Base-by-base conservation (phyloP, 2,888 invertebrate genomes). In the Andrena marginata region DNA sequence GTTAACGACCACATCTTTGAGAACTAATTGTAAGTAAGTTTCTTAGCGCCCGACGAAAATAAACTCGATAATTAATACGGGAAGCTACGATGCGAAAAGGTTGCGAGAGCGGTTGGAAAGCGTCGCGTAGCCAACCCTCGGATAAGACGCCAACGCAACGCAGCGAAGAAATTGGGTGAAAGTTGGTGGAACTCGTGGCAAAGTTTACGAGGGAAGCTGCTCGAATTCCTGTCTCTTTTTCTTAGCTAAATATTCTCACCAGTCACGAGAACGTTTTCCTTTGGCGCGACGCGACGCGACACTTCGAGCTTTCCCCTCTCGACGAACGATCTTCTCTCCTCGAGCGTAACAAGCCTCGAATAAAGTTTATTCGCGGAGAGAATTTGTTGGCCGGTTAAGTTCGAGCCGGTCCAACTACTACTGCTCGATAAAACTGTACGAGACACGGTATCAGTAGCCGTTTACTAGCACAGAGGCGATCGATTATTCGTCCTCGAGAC, bases 401-500 rank as follows among this genome's bases (percentile, higher is more conserved):
- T 29, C 29, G 26, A 51, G 8, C 0, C n/a, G 10, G 20, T 56
- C 33, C n/a, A 31, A 54, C 16, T 13, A 10, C 10, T 20, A 51
- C 49, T 31, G 10, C 20, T 56, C 23, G 26, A 6, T 13, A 20
- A 31, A 5, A n/a, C 23, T 23, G 10, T 3, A 8, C n/a, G n/a
- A 59, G 54, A 63, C 31, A 23, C 68, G 29, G 16, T 29, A 48
- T 64, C 16, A 63, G 26, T 26, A 48, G n/a, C 70, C 69, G 64
- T 56, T 73, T 59, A 5, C 23, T 51, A 48, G 26, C 73, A 13
- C 23, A 8, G 74, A 79, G 87, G 81, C 72, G 87, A 87, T 87
- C 87, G 72, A 87, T 87, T 84, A 80, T 33, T 76, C 33, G 76
- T 80, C 73, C 85, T 65, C 73, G 70, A 85, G 72, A 59, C 51